A percentile compares a stretch with the other conserved stretches of the same genome.
Evolutionary conservation across 2,797 vertebrate genomes (phyloP).

Genomic region (Borostomias antarcticus): DNA sequence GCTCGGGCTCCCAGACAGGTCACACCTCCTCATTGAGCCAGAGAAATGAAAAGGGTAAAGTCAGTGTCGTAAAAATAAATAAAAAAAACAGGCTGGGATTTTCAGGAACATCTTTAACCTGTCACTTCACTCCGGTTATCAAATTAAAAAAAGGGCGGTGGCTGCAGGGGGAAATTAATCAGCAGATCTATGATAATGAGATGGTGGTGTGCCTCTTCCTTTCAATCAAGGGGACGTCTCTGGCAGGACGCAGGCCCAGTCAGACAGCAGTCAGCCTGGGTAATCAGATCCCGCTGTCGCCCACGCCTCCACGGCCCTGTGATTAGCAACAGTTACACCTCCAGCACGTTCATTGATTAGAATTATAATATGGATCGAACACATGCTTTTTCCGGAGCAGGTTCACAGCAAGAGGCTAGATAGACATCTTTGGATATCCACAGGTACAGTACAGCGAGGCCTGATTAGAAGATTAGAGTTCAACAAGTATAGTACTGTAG

Average conservation of each 20-base stretch:
- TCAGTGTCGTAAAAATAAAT: slow-evolving; percentile 5
- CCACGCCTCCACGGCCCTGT: slow-evolving; percentile 33
- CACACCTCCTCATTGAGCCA: slow-evolving; percentile 40
- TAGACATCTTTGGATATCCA: not conserved
- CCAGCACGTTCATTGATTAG: slow-evolving; percentile 56
- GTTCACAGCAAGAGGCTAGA: slow-evolving; percentile 7
- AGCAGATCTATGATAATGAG: slow-evolving; percentile 64
- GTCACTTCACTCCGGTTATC: slow-evolving; percentile 43
- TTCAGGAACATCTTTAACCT: slow-evolving; percentile 54
- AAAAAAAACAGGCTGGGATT: slow-evolving; percentile 26
- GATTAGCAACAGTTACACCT: slow-evolving; percentile 47
- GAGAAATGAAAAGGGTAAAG: slow-evolving; percentile 36
- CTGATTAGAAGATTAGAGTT: not conserved
- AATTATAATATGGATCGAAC: slow-evolving; percentile 39
- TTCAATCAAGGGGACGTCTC: slow-evolving; percentile 17
- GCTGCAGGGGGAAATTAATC: slow-evolving; percentile 60
- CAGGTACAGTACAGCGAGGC: not conserved
- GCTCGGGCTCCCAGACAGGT: slow-evolving; percentile 29
- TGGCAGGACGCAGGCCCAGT: slow-evolving; percentile 28
- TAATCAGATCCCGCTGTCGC: slow-evolving; percentile 30
- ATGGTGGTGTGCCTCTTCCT: slow-evolving; percentile 49
- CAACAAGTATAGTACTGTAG: no score
- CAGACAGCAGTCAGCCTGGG: not conserved
- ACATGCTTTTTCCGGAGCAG: slow-evolving; percentile 33
- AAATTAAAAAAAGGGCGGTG: slow-evolving; percentile 59